These are phyloP conservation scores for Typhlichthys subterraneus DNA, from an alignment of 2,797 vertebrate species.

Conservation along the genomic window DNA sequence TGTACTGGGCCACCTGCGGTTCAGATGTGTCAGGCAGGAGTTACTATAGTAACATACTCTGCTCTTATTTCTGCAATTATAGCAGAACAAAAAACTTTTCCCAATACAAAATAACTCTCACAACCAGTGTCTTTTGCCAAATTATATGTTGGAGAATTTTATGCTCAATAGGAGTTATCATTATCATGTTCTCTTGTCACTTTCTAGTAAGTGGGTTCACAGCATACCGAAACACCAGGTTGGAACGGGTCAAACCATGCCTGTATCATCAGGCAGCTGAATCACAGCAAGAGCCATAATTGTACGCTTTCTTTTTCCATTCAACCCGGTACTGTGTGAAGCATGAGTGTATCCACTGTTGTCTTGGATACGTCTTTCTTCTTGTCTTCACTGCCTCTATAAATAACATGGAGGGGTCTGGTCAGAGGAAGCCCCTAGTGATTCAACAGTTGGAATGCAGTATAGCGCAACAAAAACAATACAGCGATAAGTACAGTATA, in stretches of 20 bases:
- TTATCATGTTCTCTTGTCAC: slow-evolving; percentile 11
- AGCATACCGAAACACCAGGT: slow-evolving; percentile 2
- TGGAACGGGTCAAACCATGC: slow-evolving; percentile 25
- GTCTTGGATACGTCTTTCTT: slow-evolving; percentile 79
- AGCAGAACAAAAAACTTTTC: too few relatives aligned
- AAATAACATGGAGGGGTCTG: slow-evolving; percentile 71
- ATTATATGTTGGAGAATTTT: too few relatives aligned
- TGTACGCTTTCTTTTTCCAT: slow-evolving; percentile 64
- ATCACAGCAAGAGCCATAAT: slow-evolving; percentile 62
- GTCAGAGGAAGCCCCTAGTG: slow-evolving; percentile 69
- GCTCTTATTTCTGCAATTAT: too few relatives aligned
- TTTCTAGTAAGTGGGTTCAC: background rate
- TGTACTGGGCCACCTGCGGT: too few relatives aligned
- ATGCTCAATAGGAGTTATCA: too few relatives aligned
- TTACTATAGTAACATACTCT: too few relatives aligned
- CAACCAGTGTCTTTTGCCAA: too few relatives aligned
- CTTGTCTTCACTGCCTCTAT: slow-evolving; percentile 70
- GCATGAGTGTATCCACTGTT: slow-evolving; percentile 73
- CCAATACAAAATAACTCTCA: too few relatives aligned
- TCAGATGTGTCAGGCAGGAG: too few relatives aligned
- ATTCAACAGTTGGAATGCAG: slow-evolving; percentile 70
- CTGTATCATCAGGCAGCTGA: slow-evolving; percentile 71
- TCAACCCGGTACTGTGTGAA: slow-evolving; percentile 57
- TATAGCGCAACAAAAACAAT: slow-evolving; percentile 42
- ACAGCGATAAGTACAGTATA: background rate